Evolutionary conservation across 2,113 vertebrate genomes (phyloP).

Genomic region (Conger conger): DNA sequence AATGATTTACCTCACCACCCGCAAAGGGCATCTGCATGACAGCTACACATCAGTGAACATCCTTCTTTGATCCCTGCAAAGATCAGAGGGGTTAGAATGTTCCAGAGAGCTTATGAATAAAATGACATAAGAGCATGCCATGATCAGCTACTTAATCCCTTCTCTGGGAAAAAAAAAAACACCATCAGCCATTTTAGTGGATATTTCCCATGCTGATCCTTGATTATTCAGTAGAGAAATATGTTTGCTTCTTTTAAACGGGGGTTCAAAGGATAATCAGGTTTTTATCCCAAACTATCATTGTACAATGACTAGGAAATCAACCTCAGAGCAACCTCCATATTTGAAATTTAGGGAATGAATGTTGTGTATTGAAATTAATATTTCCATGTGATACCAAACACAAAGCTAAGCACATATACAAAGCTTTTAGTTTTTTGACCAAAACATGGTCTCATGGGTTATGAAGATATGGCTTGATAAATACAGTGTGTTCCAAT

Average conservation of each 20-base stretch:
- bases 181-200: neutral
- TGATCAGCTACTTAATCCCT: neutral
- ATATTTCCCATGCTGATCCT: neutral
- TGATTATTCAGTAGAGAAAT: neutral
- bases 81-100: neutral
- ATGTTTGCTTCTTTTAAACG: neutral
- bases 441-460: too few species aligned
- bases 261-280: too few species aligned
- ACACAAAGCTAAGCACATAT: too few species aligned
- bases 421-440: too few species aligned
- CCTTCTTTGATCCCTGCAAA: neutral
- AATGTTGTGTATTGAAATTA: too few species aligned
- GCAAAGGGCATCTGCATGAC: neutral
- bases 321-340: too few species aligned
- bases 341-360: too few species aligned
- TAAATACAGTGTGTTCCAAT: too few species aligned
- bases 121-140: neutral
- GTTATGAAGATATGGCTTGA: too few species aligned
- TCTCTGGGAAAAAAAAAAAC: neutral
- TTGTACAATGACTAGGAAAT: too few species aligned
- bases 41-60: neutral
- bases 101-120: neutral
- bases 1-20: constrained; percentile 1
- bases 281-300: too few species aligned
- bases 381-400: too few species aligned